Evolutionary conservation across 2,888 invertebrate genomes (phyloP).

Genomic region (Drosophila silvestris): DNA sequence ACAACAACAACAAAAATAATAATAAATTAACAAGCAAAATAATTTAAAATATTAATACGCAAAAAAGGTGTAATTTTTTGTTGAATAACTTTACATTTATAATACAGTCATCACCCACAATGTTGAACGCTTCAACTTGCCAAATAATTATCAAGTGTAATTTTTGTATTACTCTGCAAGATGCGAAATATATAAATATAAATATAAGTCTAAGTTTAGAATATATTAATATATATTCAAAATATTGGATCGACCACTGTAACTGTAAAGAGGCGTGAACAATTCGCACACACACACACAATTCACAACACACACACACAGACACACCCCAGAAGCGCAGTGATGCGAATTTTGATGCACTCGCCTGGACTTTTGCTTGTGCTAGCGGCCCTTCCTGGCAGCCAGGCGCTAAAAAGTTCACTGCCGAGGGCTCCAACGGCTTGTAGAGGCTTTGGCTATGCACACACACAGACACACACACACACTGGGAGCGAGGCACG

Average conservation of each 20-base stretch:
- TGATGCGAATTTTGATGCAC: slow-evolving; percentile 27
- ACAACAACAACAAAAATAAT: not conserved
- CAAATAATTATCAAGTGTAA: not conserved
- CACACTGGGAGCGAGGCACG: slow-evolving; percentile 33
- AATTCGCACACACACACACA: slow-evolving; percentile 27
- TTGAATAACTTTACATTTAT: slow-evolving; percentile 14
- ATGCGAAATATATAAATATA: not conserved
- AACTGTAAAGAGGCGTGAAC: slow-evolving; percentile 61
- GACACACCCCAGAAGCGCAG: slow-evolving; percentile 23
- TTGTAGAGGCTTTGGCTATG: slow-evolving; percentile 41
- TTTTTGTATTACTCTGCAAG: not conserved
- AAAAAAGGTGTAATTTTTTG: slow-evolving; percentile 14
- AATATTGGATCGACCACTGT: slow-evolving; percentile 1
- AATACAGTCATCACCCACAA: slow-evolving; percentile 6
- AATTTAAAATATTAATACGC: not conserved
- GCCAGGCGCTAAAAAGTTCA: slow-evolving; percentile 68
- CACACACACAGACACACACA: slow-evolving; percentile 12
- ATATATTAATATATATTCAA: not conserved
- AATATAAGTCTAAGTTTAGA: not conserved
- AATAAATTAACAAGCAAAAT: not conserved
- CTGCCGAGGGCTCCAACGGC: slow-evolving; percentile 69
- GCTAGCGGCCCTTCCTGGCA: slow-evolving; percentile 56
- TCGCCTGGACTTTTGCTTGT: slow-evolving; percentile 16
- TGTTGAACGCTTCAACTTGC: not conserved
- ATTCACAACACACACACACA: slow-evolving; percentile 17